phyloP scores from a whole-genome alignment of 2,797 vertebrate species.

The Eremophila alpestris region DNA sequence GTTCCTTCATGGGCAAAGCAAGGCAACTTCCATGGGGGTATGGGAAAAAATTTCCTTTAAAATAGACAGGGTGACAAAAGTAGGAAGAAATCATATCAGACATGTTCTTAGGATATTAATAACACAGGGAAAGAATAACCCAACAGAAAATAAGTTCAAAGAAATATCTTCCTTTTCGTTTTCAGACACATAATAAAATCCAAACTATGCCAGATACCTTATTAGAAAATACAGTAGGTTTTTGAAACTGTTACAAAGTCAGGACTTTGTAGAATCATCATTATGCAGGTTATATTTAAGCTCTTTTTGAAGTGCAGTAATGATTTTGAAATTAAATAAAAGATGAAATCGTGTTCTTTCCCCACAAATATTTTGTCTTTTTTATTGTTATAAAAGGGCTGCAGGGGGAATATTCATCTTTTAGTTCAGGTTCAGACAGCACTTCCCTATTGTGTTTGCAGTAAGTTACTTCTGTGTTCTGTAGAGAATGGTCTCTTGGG shows the following conservation, averaged over 20 bases:
- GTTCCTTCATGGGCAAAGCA: background rate
- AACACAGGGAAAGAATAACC: background rate
- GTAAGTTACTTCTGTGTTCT: background rate
- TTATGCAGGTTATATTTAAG: background rate
- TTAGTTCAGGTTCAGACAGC: background rate
- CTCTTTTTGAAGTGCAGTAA: background rate
- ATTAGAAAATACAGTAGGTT: background rate
- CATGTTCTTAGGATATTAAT: background rate
- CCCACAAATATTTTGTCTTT: background rate
- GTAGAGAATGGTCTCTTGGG: background rate
- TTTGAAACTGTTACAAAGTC: slow-evolving; percentile 65
- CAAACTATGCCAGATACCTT: background rate
- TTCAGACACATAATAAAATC: background rate
- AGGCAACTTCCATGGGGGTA: background rate
- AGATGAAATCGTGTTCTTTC: background rate
- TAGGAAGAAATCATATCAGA: background rate
- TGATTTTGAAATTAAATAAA: background rate
- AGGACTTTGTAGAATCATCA: slow-evolving; percentile 73
- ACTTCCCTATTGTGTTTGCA: background rate
- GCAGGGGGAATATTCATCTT: background rate
- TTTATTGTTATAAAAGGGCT: background rate
- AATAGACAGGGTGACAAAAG: background rate
- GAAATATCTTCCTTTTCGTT: background rate
- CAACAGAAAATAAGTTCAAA: background rate
- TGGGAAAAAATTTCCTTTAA: background rate